Evolutionary conservation across 2,888 invertebrate species (phyloP), one percentile per base, ranked within the genome.

Genomic region (Andricus curvator): DNA sequence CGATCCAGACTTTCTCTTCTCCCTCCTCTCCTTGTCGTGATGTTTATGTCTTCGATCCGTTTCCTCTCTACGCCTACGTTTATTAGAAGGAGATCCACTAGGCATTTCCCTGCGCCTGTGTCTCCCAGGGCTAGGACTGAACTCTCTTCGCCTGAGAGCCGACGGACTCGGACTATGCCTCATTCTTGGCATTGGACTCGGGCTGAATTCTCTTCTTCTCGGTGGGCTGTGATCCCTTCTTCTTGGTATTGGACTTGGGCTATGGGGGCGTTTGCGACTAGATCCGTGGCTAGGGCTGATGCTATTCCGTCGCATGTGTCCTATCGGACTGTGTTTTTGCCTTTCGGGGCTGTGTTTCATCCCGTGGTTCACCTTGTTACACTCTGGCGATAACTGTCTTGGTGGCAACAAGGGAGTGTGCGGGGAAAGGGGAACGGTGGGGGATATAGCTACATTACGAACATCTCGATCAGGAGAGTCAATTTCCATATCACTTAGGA

Each of bases 321-420:
- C 86, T 79, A 25, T 81, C 22, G 85, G 92, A 85, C 83, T 89
- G 81, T 85, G 84, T 88, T 78, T 88, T 81, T 84, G 88, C 87
- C 64, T 87, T 3, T 89, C 88, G 1, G 86, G 84, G 82, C 88
- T 85, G 68, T 88, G 87, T 82, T 90, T 90, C 68, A 85, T 82
- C 78, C 77, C 70, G 66, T 79, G 82, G 67, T 37, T 82, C 56
- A 81, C 82, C 79, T 88, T 90, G 68, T 81, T 85, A 33, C 77
- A 85, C 4, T 88, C 90, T 8, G 92, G 91, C 0, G 91, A 92
- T 1, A 86, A 79, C 0, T 89, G 91, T 81, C 93, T 89, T 81
- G 95, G 95, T 1, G 95, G 95, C 77, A 94, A 93, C 1, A 94
- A 93, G 0, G 96, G 96, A 4, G 96, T 96, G 91, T 96, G 96